Base-by-base conservation (phyloP, 2,113 vertebrate genomes). In the Chionomys nivalis region DNA sequence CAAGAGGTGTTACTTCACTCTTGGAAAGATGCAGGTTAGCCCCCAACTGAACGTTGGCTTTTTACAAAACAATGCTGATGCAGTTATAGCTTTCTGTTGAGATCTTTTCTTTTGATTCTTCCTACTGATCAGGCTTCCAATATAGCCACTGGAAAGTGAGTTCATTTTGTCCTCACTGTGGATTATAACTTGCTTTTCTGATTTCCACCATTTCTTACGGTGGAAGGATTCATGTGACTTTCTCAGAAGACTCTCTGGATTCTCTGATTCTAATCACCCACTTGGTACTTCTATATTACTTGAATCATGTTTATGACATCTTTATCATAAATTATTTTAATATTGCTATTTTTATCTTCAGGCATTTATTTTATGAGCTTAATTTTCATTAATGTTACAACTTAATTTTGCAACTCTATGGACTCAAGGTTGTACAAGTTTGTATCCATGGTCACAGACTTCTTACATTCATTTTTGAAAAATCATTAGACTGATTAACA, bases 281-380 rank as follows among this genome's bases (percentile, higher is more conserved):
- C 17, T 94, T 76, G 88, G 24, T 81, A 33, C 55, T 65, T 83
- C 36, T 93, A 11, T 66, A 47, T 28, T 21, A 95, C 65, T 81
- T 55, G 42, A 76, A 82, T 10, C 44, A 68, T 66, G 3, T 86
- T 16, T 82, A 81, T 65, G 63, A 79, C 24, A 78, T 89, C 7
- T 75, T 95, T 78, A 3, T 58, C 85, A 88, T 42, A 76, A 68
- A 66, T 82, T 92, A 94, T 77, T 94, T 78, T 87, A 95, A 65
- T 94, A 68, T 55, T 82, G 23, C 26, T 3, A 33, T 39, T 93
- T 94, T 94, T 91, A 12, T n/a, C 36, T 92, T 0, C 75, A 24
- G 73, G 5, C 13, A 92, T 72, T 81, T 2, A 92, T 79, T 86
- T 95, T 44, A 79, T 49, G 42, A 94, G 68, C 55, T 12, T 3